Base-by-base conservation (phyloP, 1,140 invertebrate genomes). In the Lepidostoma basale region DNA sequence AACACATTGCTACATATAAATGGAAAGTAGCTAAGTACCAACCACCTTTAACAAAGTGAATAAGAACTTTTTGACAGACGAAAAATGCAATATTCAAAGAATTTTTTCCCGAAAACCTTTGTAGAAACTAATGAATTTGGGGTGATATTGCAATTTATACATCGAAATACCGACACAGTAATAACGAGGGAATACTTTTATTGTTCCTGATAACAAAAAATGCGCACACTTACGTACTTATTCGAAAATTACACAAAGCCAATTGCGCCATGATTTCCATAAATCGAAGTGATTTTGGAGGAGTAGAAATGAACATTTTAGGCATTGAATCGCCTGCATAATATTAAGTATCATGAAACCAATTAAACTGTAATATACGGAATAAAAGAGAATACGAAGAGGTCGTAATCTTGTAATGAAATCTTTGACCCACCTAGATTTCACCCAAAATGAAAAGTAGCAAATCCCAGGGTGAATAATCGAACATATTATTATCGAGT, bases 351-450 rank as follows among this genome's bases (percentile, higher is more conserved):
- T n/a, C 5, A 12, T 12, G 14, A 36, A 54, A 22, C 5, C 10
- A 49, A 12, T 1, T n/a, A 49, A 25, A 12, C 22, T 22, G 23
- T 22, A 12, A 54, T 12, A 54, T 30, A 54, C 25, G 3, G 14
- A 30, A 3, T 8, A 14, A 28, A 54, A 54, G 33, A 28, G 26
- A 12, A 54, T 4, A 28, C 3, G 14, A 54, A 18, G 49, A 16
- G 33, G n/a, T 54, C 26, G 25, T 54, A 54, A 54, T 54, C 49
- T 54, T 16, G 18, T 18, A 42, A 16, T 14, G 49, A 54, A 54
- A 54, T 54, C 49, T 54, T 54, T 54, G 65, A 67, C 65, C 65
- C 54, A 66, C 63, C 63, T 66, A 30, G 52, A 47, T 63, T 63
- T 63, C 30, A 30, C 30, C n/a, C 16, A 10, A n/a, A 54, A 47